Conservation (phyloP, 64 coral and sea anemone species). For the Hydrozoanthus tunicans region DNA sequence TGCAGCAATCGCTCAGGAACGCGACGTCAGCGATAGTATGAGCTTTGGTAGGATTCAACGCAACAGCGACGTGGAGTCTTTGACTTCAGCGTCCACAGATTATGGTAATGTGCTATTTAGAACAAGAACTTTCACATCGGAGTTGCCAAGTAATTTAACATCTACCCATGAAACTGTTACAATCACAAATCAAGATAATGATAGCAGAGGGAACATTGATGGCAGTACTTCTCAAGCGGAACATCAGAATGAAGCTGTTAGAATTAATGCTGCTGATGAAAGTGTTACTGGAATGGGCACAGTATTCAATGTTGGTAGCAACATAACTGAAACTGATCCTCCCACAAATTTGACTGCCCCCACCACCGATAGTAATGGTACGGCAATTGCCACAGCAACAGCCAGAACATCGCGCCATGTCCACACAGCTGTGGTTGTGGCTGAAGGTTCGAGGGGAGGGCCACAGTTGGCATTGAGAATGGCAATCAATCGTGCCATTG, state of each 20-base stretch:
- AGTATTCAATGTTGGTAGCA: slow-evolving; percentile 73
- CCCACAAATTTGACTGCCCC: slow-evolving; percentile 60
- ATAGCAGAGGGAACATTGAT: too few species aligned
- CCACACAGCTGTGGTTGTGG: slow-evolving; percentile 87
- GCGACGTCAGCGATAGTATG: slow-evolving; percentile 58
- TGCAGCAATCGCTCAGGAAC: neutral
- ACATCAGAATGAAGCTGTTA: slow-evolving; percentile 5
- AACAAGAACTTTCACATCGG: slow-evolving; percentile 46
- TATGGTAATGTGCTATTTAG: slow-evolving; percentile 50
- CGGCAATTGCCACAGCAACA: slow-evolving; percentile 89
- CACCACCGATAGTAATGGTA: slow-evolving; percentile 62
- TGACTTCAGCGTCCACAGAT: slow-evolving; percentile 15
- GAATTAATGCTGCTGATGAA: slow-evolving; percentile 44
- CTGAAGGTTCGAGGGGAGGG: slow-evolving; percentile 73
- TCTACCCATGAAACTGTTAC: slow-evolving; percentile 55
- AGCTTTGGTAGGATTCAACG: slow-evolving; percentile 56
- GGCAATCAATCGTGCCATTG: slow-evolving; percentile 88
- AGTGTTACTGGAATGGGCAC: slow-evolving; percentile 70
- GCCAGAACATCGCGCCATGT: slow-evolving; percentile 91
- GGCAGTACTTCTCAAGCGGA: neutral
- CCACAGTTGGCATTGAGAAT: slow-evolving; percentile 84
- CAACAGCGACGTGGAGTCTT: slow-evolving; percentile 10
- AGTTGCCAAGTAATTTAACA: slow-evolving; percentile 29
- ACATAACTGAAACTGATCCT: slow-evolving; percentile 37
- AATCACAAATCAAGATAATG: slow-evolving; percentile 18